Conservation (phyloP, 2,888 invertebrate genomes). For the Cybosia mesomella region DNA sequence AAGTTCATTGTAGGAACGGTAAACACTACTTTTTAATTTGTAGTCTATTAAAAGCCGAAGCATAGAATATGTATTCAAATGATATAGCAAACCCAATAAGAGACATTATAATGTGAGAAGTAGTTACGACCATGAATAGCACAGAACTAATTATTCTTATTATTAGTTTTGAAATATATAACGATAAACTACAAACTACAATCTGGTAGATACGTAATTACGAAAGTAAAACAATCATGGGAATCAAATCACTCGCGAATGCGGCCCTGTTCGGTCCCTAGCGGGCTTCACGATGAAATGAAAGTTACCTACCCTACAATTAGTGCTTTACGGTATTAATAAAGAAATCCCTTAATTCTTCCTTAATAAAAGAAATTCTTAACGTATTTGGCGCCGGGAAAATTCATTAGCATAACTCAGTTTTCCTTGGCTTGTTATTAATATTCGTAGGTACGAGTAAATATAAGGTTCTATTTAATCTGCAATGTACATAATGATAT, state of each 20-base stretch:
- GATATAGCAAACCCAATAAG: background rate
- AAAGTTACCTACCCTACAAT: slow-evolving; percentile 71
- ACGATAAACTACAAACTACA: too few relatives aligned
- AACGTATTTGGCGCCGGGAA: slow-evolving; percentile 49
- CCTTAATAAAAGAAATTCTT: slow-evolving; percentile 68
- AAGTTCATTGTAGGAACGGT: slow-evolving; percentile 13
- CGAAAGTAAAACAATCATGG: too few relatives aligned
- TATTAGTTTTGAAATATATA: too few relatives aligned
- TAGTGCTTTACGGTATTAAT: slow-evolving; percentile 74
- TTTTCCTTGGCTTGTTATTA: slow-evolving; percentile 43
- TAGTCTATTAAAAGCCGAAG: slow-evolving; percentile 16
- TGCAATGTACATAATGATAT: slow-evolving; percentile 10
- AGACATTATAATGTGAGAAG: background rate
- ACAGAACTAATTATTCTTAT: too few relatives aligned
- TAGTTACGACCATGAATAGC: too few relatives aligned
- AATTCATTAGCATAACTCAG: slow-evolving; percentile 56
- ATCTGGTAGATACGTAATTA: too few relatives aligned
- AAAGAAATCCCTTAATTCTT: slow-evolving; percentile 74
- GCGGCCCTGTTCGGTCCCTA: slow-evolving; percentile 59
- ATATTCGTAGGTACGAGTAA: slow-evolving; percentile 32
- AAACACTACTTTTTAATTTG: slow-evolving; percentile 14
- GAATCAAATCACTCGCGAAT: slow-evolving; percentile 35
- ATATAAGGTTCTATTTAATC: slow-evolving; percentile 23
- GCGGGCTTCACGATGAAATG: slow-evolving; percentile 65
- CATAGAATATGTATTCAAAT: slow-evolving; percentile 5